Percentiles rank a stretch among this genome's conserved stretches.
Conservation (phyloP, 1,140 invertebrate species). For the Drosophila ficusphila region DNA sequence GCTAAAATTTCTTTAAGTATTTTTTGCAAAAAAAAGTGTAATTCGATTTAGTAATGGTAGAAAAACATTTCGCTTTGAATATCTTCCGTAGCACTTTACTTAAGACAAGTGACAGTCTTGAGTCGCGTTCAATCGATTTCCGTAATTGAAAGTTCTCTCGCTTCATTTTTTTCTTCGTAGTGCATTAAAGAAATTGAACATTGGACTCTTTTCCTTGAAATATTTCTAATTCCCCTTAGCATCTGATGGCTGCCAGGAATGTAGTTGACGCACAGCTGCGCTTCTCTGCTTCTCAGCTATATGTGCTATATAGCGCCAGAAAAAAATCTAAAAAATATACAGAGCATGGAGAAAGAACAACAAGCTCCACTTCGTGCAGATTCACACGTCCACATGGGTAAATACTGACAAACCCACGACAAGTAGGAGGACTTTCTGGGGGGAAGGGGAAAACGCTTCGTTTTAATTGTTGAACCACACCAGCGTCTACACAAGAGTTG, state of each 20-base stretch:
- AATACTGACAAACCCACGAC: conserved; percentile 55
- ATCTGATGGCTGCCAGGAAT: conserved; percentile 26
- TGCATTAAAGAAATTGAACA: conserved; percentile 53
- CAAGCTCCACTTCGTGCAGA: conserved; percentile 46
- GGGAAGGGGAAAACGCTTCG: conserved; percentile 39
- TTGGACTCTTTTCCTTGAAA: conserved; percentile 13
- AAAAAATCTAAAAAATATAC: conserved; percentile 37
- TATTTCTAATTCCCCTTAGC: conserved; percentile 37
- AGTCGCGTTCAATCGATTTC: neutral
- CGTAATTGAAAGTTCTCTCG: neutral
- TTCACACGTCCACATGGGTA: conserved; percentile 65
- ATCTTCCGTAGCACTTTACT: no score
- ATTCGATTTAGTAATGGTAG: no score
- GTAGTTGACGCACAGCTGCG: conserved; percentile 50
- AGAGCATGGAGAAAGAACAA: conserved; percentile 37
- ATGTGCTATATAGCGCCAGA: neutral
- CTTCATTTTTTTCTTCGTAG: neutral
- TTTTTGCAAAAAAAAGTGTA: no score
- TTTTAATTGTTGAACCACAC: conserved; percentile 77
- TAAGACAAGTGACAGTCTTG: neutral
- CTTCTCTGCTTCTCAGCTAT: conserved; percentile 3
- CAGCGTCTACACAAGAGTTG: conserved; percentile 56
- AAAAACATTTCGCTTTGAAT: neutral
- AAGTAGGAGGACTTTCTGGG: conserved; percentile 1
- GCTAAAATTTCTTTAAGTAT: no score